These are phyloP conservation scores for Arothron firmamentum DNA, from an alignment of 2,113 vertebrate species.

Conservation along the genomic window DNA sequence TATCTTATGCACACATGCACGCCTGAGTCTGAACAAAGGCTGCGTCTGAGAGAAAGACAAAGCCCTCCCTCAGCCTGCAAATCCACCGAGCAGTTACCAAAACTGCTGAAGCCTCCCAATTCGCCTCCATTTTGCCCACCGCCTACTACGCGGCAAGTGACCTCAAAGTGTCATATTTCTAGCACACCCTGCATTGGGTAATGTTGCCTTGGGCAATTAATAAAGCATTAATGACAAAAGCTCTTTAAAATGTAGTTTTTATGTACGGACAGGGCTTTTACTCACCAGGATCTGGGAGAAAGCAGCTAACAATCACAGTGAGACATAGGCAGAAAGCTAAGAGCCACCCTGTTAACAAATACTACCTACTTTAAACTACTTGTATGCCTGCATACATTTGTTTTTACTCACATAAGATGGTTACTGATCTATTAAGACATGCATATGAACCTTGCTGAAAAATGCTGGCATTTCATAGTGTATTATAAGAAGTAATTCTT, in stretches of 20 bases:
- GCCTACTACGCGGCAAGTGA: conserved; percentile 87
- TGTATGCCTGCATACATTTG: conserved; percentile 62
- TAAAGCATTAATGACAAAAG: conserved; percentile 99
- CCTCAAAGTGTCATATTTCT: conserved; percentile 98
- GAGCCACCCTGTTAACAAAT: conserved; percentile 76
- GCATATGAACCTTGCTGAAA: conserved; percentile 6
- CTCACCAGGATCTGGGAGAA: conserved; percentile 77
- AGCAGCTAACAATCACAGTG: conserved; percentile 75
- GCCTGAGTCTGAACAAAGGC: conserved; percentile 57
- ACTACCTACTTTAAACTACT: conserved; percentile 47
- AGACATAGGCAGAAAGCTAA: conserved; percentile 76
- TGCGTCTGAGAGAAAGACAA: conserved; percentile 51
- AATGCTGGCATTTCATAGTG: conserved; percentile 57
- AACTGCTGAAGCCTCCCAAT: conserved; percentile 81
- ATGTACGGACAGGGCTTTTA: conserved; percentile 85
- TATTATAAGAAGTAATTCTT: conserved; percentile 38
- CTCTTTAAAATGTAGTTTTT: conserved; percentile 94
- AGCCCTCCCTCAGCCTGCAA: conserved; percentile 43
- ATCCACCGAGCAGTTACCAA: conserved; percentile 42
- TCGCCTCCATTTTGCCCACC: conserved; percentile 80
- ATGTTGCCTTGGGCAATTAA: conserved; percentile 92
- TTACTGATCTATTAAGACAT: conserved; percentile 38
- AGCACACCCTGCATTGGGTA: conserved; percentile 82
- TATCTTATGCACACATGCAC: conserved; percentile 20
- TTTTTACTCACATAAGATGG: conserved; percentile 59